Conservation (phyloP, 1,140 invertebrate species). For the Adoxophyes honmai region DNA sequence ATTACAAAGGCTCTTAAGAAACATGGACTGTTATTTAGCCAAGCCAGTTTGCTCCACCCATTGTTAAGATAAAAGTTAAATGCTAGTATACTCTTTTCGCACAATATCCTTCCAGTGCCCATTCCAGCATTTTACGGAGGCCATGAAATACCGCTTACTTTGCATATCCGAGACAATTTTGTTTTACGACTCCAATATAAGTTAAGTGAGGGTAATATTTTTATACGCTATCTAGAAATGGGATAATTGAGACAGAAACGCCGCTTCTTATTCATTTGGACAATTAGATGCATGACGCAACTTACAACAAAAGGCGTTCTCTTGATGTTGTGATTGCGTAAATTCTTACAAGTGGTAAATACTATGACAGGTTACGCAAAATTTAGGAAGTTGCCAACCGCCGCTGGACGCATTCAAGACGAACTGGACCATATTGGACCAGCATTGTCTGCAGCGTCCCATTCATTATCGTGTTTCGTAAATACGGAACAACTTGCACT, state of each 20-base stretch:
- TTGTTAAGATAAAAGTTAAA: not conserved
- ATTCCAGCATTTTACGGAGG: not conserved
- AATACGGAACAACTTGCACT: slow-evolving; percentile 31
- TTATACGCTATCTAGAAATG: slow-evolving; percentile 1
- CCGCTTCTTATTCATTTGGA: not conserved
- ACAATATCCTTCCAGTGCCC: not conserved
- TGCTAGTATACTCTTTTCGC: not conserved
- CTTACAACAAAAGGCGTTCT: slow-evolving; percentile 6
- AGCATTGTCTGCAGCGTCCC: not conserved
- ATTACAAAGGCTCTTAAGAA: too few relatives aligned
- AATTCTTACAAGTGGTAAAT: not conserved
- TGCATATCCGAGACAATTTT: slow-evolving; percentile 14
- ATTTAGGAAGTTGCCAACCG: slow-evolving; percentile 1
- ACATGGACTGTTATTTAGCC: too few relatives aligned
- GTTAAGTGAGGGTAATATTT: slow-evolving; percentile 14
- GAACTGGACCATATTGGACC: slow-evolving; percentile 8
- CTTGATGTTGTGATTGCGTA: not conserved
- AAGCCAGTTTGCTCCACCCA: too few relatives aligned
- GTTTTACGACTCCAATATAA: slow-evolving; percentile 9
- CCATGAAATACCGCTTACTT: slow-evolving; percentile 12
- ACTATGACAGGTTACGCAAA: slow-evolving; percentile 9
- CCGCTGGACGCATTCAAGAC: not conserved
- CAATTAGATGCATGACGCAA: not conserved
- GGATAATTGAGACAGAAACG: not conserved
- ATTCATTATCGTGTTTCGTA: slow-evolving; percentile 18